These are phyloP conservation scores for Albula goreensis DNA, from an alignment of 2,113 vertebrate species.

Conservation along the genomic window DNA sequence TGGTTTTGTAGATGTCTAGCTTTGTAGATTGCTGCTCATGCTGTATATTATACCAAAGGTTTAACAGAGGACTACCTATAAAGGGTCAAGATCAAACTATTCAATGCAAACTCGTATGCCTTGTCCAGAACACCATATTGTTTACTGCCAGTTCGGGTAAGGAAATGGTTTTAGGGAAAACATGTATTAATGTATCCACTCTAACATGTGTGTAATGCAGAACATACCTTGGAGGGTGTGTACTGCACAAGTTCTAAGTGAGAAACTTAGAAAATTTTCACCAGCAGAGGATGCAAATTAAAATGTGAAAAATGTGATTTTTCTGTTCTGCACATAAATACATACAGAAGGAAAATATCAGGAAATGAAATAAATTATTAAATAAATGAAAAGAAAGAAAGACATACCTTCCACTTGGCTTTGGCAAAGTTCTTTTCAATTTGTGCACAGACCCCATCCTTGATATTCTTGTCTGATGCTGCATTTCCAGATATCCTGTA, in stretches of 20 bases:
- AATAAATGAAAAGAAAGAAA: neutral
- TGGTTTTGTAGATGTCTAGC: no score
- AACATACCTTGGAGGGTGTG: neutral
- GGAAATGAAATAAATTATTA: neutral
- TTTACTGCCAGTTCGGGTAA: neutral
- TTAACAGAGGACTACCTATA: neutral
- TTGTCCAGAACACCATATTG: neutral
- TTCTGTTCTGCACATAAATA: neutral
- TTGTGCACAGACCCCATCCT: conserved; percentile 94
- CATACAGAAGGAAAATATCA: neutral
- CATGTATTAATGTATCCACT: no score
- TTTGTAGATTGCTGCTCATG: neutral
- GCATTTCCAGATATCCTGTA: conserved; percentile 96
- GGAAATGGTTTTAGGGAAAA: neutral
- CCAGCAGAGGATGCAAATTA: neutral
- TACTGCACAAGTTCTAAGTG: neutral
- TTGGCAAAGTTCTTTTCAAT: conserved; percentile 98
- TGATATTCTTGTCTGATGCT: conserved; percentile 97
- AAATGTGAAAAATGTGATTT: neutral
- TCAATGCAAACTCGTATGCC: neutral
- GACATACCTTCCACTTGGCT: conserved; percentile 95
- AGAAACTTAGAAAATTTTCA: neutral
- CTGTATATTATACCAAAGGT: neutral
- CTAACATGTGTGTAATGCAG: no score
- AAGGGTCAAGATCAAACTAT: neutral